Evolutionary conservation across 2,797 vertebrate species (phyloP), one percentile per base, ranked within the genome.

Genomic region (Sciaenops ocellatus): DNA sequence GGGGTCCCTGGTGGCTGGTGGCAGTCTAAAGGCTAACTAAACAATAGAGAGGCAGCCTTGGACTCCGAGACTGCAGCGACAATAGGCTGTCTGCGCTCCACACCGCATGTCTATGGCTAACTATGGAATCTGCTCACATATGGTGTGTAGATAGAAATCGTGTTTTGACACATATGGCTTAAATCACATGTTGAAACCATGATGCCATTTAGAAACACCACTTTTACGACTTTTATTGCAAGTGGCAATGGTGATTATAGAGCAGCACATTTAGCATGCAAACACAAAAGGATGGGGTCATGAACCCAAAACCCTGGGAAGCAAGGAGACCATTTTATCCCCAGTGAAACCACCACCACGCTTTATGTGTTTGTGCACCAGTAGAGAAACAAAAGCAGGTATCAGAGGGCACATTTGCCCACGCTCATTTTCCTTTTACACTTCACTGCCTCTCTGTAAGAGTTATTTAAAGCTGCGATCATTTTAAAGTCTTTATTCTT

Each of bases 121-220:
- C 77, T 79, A 47, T 76, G 67, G 78, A 78, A 83, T 85, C 78
- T 69, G 66, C 81, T 84, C 82, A 67, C 79, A 86, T 76, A 80
- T 55, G 85, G 82, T 51, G 69, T 24, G 57, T 69, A 69, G 78
- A 89, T 83, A 76, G 38, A 82, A 77, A 85, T 69, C 18, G 6
- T 79, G 76, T 87, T 90, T 85, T 85, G 85, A 85, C 85, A 89
- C 85, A 85, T 64, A 87, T 85, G 79, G 85, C 72, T 87, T 83
- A 69, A 82, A 92, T 89, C 87, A 85, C 52, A 57, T 50, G 78
- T 3, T 80, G 78, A 85, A 89, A 80, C 28, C 60, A 64, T 41
- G 74, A 72, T 82, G 76, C 61, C 85, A 74, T 87, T 92, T 75
- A 73, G 30, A 86, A 85, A 88, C 79, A 83, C 78, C 20, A 30